These are phyloP conservation scores for Avahi laniger DNA, from an alignment of 2,797 vertebrate genomes.

Conservation along the genomic window DNA sequence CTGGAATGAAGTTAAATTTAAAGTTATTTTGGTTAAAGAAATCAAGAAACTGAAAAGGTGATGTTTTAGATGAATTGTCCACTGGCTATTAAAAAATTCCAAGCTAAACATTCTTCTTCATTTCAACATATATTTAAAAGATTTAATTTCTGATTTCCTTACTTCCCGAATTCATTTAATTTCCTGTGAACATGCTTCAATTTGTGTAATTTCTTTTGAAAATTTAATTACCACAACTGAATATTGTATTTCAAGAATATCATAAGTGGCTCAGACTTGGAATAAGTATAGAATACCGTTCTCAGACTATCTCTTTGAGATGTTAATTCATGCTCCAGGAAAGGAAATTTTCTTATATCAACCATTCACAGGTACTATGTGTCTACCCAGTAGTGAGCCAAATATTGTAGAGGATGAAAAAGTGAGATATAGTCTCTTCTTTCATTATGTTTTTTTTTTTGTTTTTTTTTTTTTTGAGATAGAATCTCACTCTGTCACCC, in stretches of 20 bases:
- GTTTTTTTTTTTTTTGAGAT: too few relatives aligned
- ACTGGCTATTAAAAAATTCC: neutral
- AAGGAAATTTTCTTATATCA: neutral
- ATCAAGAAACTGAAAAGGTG: neutral
- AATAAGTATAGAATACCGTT: neutral
- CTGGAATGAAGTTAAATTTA: neutral
- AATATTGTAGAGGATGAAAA: neutral
- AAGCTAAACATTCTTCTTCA: neutral
- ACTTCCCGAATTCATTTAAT: neutral
- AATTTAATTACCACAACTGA: neutral
- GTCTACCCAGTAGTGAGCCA: neutral
- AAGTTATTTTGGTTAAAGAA: neutral
- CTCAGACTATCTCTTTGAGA: neutral
- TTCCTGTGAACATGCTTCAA: neutral
- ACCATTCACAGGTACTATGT: neutral
- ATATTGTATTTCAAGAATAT: neutral
- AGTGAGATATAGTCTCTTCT: neutral
- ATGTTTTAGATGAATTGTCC: neutral
- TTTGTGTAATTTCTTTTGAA: slow-evolving; percentile 23
- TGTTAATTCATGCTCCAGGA: neutral
- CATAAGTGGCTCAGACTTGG: neutral
- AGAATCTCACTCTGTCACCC: too few relatives aligned
- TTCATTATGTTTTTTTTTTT: too few relatives aligned
- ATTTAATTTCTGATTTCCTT: neutral
- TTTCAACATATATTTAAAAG: neutral